These are phyloP conservation scores for Naso thynnoides DNA, from an alignment of 2,797 vertebrate species.

Conservation along the genomic window DNA sequence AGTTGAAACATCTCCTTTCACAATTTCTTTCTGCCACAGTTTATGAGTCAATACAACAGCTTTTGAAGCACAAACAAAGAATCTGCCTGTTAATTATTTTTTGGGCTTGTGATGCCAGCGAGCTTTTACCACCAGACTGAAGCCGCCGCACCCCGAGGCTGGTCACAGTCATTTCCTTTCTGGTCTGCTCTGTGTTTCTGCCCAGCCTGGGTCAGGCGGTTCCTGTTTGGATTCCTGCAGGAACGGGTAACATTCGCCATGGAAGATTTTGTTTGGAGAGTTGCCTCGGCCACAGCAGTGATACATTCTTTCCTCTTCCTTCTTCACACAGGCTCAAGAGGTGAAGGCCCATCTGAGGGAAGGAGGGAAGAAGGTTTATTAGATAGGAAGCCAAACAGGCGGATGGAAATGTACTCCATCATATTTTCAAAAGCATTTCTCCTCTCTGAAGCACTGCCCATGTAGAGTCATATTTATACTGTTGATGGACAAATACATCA, in stretches of 20 bases:
- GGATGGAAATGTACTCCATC: slow-evolving; percentile 22
- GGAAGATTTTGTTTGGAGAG: slow-evolving; percentile 61
- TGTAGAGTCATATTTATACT: neutral
- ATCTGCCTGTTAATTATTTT: slow-evolving; percentile 6
- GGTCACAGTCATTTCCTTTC: slow-evolving; percentile 71
- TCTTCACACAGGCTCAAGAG: slow-evolving; percentile 8
- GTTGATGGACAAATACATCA: neutral
- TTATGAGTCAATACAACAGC: neutral
- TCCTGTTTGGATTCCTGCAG: slow-evolving; percentile 81
- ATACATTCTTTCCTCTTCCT: slow-evolving; percentile 57
- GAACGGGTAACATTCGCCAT: slow-evolving; percentile 53
- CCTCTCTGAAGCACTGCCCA: neutral
- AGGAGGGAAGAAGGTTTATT: neutral
- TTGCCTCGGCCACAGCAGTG: slow-evolving; percentile 47
- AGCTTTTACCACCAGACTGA: slow-evolving; percentile 31
- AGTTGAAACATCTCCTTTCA: neutral
- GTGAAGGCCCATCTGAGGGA: slow-evolving; percentile 6
- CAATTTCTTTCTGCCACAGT: neutral
- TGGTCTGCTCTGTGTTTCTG: slow-evolving; percentile 49
- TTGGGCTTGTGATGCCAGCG: slow-evolving; percentile 24
- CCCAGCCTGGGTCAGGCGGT: slow-evolving; percentile 56
- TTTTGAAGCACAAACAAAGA: neutral
- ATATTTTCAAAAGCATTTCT: slow-evolving; percentile 14
- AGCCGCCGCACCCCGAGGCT: slow-evolving; percentile 51
- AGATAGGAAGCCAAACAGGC: slow-evolving; percentile 16